A percentile compares a stretch with the other conserved stretches of the same genome.
These are phyloP conservation scores for Oxystoma pomonae DNA, from an alignment of 2,888 invertebrate genomes.

Conservation along the genomic window DNA sequence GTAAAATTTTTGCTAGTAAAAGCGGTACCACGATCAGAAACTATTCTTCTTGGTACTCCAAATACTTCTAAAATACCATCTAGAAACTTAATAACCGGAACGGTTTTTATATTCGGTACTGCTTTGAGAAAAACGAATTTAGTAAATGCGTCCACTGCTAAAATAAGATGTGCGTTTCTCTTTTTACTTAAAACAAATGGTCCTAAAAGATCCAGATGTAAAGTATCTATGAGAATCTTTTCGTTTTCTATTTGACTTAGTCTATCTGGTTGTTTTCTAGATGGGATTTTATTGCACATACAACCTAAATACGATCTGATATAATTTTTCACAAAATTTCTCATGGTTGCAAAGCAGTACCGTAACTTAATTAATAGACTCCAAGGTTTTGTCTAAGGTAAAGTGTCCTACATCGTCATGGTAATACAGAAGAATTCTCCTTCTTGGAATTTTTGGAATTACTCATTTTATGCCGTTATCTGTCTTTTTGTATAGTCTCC, in stretches of 20 bases:
- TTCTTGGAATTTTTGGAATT: conserved; percentile 19
- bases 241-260: conserved; percentile 19
- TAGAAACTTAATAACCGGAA: too few relatives aligned
- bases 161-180: too few relatives aligned
- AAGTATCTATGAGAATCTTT: too few relatives aligned
- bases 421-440: conserved; percentile 15
- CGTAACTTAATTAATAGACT: conserved; percentile 28
- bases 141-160: too few relatives aligned
- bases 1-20: too few relatives aligned
- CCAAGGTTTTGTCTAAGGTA: conserved; percentile 27
- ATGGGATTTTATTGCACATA: conserved; percentile 20
- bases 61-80: too few relatives aligned
- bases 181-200: too few relatives aligned
- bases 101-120: too few relatives aligned
- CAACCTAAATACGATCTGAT: conserved; percentile 25
- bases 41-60: too few relatives aligned
- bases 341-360: conserved; percentile 33
- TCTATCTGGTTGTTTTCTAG: conserved; percentile 10
- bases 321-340: conserved; percentile 31
- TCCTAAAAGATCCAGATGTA: too few relatives aligned
- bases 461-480: conserved; percentile 15
- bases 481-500: conserved; percentile 19
- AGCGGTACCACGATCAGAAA: too few relatives aligned
- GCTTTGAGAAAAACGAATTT: too few relatives aligned
- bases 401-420: conserved; percentile 36